Base-by-base conservation (phyloP, 2,113 vertebrate genomes). In the Mesoclemmys tuberculata region DNA sequence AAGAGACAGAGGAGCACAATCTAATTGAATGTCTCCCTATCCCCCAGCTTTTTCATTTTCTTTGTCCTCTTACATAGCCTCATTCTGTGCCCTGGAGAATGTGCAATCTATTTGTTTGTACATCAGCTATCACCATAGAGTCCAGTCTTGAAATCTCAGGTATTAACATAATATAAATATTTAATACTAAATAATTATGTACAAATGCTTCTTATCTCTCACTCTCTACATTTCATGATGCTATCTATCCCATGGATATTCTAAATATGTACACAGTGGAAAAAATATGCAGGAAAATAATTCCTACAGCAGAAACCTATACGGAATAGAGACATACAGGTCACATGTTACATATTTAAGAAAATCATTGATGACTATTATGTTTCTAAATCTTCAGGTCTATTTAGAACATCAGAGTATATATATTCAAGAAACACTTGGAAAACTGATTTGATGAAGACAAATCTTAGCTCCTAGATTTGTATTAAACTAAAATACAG, bases 341-440 rank as follows among this genome's bases (percentile, higher is more conserved):
- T 85, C 89, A 91, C 79, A 71, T 19, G 5, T 68, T 83, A 91
- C 56, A 61, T 19, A 83, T 51, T 71, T 96, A 48, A 1, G 10
- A 61, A 87, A 80, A 77, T 55, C 75, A 5, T 27, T 1, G n/a
- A 24, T 56, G 87, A 77, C 2, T 71, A 2, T 54, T n/a, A 22
- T 90, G n/a, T 58, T 92, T 88, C 64, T 82, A 92, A 82, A 91
- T 94, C 78, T 92, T 92, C 27, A 68, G 9, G 27, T 93, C 38
- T 51, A 1, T 94, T 84, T 77, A 61, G 51, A 83, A 58, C 38
- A 88, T 87, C 74, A 88, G 10, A 31, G 61, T 11, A 89, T 49
- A 82, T 88, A 86, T 46, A 35, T 8, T 95, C 55, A 78, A 41
- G 52, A 48, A 94, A 81, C 49, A 31, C 19, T 51, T 49, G 49